These are phyloP conservation scores for Philonicus albiceps DNA, from an alignment of 2,888 invertebrate genomes.

Conservation along the genomic window DNA sequence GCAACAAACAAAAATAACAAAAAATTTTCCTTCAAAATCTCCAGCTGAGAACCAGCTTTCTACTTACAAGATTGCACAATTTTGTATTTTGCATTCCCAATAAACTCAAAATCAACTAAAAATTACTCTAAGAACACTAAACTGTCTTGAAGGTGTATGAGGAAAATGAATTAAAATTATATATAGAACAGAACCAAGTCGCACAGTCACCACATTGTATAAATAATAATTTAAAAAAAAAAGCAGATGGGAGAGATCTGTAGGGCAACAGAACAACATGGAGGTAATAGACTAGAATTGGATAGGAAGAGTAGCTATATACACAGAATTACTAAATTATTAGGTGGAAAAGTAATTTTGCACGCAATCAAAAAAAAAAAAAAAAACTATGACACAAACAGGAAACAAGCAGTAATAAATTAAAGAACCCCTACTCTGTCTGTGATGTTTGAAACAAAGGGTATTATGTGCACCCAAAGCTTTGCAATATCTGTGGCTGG, in stretches of 20 bases:
- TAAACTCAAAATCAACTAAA: neutral
- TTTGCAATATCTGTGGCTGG: neutral
- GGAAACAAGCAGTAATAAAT: neutral
- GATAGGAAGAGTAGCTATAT: neutral
- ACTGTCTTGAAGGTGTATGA: neutral
- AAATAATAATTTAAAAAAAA: neutral
- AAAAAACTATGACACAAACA: neutral
- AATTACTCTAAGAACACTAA: neutral
- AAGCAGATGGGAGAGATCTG: neutral
- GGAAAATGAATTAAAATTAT: neutral
- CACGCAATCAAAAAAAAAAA: neutral
- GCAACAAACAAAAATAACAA: constrained; percentile 41
- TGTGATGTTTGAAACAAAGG: neutral
- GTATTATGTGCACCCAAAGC: neutral
- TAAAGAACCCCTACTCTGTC: neutral
- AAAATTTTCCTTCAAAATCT: neutral
- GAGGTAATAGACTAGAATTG: neutral
- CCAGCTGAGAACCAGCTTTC: neutral
- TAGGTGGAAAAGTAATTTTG: neutral
- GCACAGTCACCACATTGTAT: neutral
- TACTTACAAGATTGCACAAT: neutral
- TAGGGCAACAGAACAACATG: neutral
- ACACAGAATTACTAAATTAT: neutral
- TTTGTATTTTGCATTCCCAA: neutral
- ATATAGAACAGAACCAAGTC: neutral